These are phyloP conservation scores for Drepana arcuata DNA, from an alignment of 1,140 invertebrate genomes.

Conservation along the genomic window DNA sequence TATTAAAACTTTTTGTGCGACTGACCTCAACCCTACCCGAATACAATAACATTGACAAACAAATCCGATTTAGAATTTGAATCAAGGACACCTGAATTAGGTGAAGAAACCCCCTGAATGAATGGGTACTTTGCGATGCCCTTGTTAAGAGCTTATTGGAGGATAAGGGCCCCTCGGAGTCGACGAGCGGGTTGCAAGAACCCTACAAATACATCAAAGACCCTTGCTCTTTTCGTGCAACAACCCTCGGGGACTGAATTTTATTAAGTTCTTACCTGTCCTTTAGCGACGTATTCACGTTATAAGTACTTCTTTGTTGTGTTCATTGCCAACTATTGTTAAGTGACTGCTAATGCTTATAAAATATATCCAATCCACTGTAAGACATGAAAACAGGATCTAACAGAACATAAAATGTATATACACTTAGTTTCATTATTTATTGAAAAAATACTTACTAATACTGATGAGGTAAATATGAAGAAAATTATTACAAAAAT, in stretches of 20 bases:
- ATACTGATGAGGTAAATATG: too few relatives aligned
- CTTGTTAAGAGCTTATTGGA: conserved; percentile 65
- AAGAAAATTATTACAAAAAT: too few relatives aligned
- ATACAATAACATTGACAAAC: conserved; percentile 50
- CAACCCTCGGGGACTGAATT: conserved; percentile 32
- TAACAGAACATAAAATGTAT: too few relatives aligned
- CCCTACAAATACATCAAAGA: conserved; percentile 44
- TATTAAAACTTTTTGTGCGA: conserved; percentile 38
- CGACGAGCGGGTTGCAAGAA: conserved; percentile 25
- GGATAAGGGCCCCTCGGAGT: conserved; percentile 39
- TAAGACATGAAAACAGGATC: too few relatives aligned
- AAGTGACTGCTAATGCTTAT: conserved; percentile 1
- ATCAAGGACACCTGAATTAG: conserved; percentile 60
- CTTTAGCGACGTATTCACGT: conserved; percentile 15
- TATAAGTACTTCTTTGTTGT: too few relatives aligned
- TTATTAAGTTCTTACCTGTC: conserved; percentile 34
- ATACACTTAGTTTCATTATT: too few relatives aligned
- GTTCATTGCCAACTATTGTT: too few relatives aligned
- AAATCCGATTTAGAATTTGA: conserved; percentile 54
- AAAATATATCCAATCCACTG: too few relatives aligned
- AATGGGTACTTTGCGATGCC: conserved; percentile 38
- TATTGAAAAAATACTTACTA: too few relatives aligned
- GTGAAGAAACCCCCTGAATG: conserved; percentile 49
- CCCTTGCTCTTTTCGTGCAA: conserved; percentile 60
- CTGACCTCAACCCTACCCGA: conserved; percentile 35